Evolutionary conservation across 2,113 vertebrate species (phyloP), one percentile per base, ranked within the genome.

Genomic region (Anoura caudifer): DNA sequence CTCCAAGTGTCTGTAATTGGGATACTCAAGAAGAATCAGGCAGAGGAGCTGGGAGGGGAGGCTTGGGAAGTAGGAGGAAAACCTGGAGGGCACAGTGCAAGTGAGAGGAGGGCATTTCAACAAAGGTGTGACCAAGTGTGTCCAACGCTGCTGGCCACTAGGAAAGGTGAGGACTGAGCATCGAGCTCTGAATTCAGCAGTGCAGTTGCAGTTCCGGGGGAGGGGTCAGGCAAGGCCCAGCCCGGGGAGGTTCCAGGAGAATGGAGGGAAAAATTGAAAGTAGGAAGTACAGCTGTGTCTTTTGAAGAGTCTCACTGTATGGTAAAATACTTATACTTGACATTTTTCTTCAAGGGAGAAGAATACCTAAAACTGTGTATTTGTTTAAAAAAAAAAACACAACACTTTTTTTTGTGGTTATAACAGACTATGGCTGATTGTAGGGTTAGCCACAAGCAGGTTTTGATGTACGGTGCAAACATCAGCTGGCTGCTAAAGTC

Each of bases 401-500:
- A 91, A 50, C 41, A 93, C 88, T 89, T 70, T 83, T 83, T 96
- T 93, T 83, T 92, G 92, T 22, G 79, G 95, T 93, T 85, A 65
- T 97, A 88, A 80, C 26, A 92, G 88, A 87, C 33, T 50, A 84
- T 54, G 75, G 59, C 70, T 97, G 91, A 96, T 97, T 96, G 86
- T 75, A 61, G 67, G 86, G 33, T 94, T 95, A 92, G 86, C 50
- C 98, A 96, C 98, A 98, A 98, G 96, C 92, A 96, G 79, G 96
- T 98, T 98, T 98, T 98, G 98, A 98, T 98, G 95, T 97, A 95
- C 93, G 93, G 96, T 96, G 96, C 95, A 98, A 98, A 97, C 95
- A 97, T 98, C 93, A 97, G 95, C 98, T 97, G 98, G 93, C 97
- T 97, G 97, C 95, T 97, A 86, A 98, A 97, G 95, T 97, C 98